Percentiles rank a stretch among this genome's conserved stretches.
Conservation (phyloP, 2,888 invertebrate genomes). For the Drosophila parthenogenetica region DNA sequence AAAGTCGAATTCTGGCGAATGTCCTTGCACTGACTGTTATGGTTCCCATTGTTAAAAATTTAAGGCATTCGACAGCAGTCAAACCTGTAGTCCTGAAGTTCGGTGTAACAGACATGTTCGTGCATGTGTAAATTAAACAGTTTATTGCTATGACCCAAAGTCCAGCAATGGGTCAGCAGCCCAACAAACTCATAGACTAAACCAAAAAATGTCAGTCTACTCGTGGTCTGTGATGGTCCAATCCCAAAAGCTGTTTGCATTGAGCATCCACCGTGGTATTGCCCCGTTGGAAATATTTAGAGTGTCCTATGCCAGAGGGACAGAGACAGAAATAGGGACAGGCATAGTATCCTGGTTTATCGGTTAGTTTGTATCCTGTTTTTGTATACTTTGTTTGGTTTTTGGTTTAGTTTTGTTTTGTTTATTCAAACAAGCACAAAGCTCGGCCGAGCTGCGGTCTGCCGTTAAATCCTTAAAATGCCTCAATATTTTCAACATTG, state of each 20-base stretch:
- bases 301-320: slow-evolving; percentile 7
- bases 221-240: neutral
- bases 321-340: too few relatives aligned
- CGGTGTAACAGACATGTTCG: slow-evolving; percentile 20
- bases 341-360: slow-evolving; percentile 51
- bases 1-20: slow-evolving; percentile 26
- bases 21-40: slow-evolving; percentile 46
- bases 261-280: slow-evolving; percentile 43
- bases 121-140: slow-evolving; percentile 73
- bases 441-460: slow-evolving; percentile 56
- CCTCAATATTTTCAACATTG: slow-evolving; percentile 64
- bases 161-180: slow-evolving; percentile 51
- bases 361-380: slow-evolving; percentile 51
- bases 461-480: slow-evolving; percentile 72
- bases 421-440: slow-evolving; percentile 69
- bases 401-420: slow-evolving; percentile 47
- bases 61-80: slow-evolving; percentile 39
- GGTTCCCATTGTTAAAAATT: slow-evolving; percentile 77
- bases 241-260: slow-evolving; percentile 29
- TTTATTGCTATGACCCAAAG: slow-evolving; percentile 61
- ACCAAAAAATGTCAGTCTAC: slow-evolving; percentile 19
- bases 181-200: slow-evolving; percentile 11
- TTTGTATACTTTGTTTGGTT: slow-evolving; percentile 51
- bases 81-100: slow-evolving; percentile 6
- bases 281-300: slow-evolving; percentile 54